phyloP scores from a whole-genome alignment of 1,140 invertebrate species.

The Parapsyche elsis region DNA sequence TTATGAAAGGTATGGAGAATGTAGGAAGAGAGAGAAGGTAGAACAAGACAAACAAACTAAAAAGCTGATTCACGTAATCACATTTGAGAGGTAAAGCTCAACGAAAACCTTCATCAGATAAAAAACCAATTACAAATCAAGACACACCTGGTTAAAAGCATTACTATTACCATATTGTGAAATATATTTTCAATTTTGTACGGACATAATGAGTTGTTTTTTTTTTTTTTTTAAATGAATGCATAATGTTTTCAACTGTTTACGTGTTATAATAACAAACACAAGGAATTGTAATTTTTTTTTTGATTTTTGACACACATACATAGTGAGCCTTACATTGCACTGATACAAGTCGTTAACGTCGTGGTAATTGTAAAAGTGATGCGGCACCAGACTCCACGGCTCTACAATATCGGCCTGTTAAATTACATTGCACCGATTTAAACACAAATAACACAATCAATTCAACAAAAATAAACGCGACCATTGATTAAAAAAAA shows the following conservation, averaged over 20 bases:
- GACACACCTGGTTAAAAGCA: too few species aligned
- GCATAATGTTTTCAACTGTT: neutral
- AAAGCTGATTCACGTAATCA: too few species aligned
- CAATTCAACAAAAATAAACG: neutral
- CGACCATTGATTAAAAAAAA: neutral
- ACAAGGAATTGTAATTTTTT: neutral
- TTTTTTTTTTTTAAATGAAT: too few species aligned
- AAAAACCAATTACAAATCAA: too few species aligned
- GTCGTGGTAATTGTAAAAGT: constrained; percentile 59
- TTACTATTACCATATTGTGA: too few species aligned
- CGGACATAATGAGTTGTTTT: too few species aligned
- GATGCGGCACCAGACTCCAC: constrained; percentile 61
- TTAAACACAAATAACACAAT: neutral
- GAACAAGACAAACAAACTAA: too few species aligned
- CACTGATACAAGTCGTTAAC: constrained; percentile 24
- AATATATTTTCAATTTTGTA: too few species aligned
- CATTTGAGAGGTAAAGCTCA: too few species aligned
- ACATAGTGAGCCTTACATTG: constrained; percentile 47
- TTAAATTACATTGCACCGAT: constrained; percentile 33
- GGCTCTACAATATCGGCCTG: constrained; percentile 64
- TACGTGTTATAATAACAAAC: neutral
- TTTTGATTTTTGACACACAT: constrained; percentile 5
- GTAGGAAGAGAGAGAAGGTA: too few species aligned
- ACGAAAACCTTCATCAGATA: too few species aligned
- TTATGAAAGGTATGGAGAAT: too few species aligned